Evolutionary conservation across 1,140 invertebrate genomes (phyloP), one percentile per base, ranked within the genome.

Genomic region (Onthophagus taurus): DNA sequence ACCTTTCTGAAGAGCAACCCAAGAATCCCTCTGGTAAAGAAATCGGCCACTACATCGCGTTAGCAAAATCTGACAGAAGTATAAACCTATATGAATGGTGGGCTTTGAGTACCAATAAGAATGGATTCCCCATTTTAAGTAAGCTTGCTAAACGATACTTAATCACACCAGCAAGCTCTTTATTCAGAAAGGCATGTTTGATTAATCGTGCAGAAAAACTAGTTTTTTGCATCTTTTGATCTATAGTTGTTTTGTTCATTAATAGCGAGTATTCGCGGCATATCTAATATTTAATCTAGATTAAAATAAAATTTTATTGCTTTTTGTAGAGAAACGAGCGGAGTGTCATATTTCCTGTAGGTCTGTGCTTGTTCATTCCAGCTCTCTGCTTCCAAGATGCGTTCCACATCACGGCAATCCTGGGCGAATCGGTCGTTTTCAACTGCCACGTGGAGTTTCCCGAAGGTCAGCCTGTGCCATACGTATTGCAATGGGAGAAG

Each of bases 401-500:
- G 58, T 85, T 91, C 58, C 88, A 91, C 74, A 90, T 92, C 75
- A 93, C 89, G 60, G 90, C 90, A 50, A 93, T 92, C 68, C 75
- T 93, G 59, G 91, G 90, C 60, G 89, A 94, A 71, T 90, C 86
- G 58, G 89, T 94, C 67, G 85, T 94, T 61, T 89, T 96, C 76
- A 92, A 92, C 72, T 96, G 91, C 73, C 86, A 89, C 70, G 88
- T 96, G 69, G 88, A 92, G 68, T 94, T 91, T 72, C 90, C 90
- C 53, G 86, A 88, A 67, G 85, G 88, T 70, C 83, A 90, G 68
- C 85, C 87, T 59, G 88, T 92, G 70, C 89, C 90, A 68, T 94
- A 94, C 75, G 89, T 94, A 72, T 82, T 94, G 65, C 89, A 94
- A 77, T 96, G 91, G 91, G 86, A 92, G 81, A 94, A 93, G 81